Evolutionary conservation across 2,113 vertebrate genomes (phyloP).

Genomic region (Nycticebus coucang): DNA sequence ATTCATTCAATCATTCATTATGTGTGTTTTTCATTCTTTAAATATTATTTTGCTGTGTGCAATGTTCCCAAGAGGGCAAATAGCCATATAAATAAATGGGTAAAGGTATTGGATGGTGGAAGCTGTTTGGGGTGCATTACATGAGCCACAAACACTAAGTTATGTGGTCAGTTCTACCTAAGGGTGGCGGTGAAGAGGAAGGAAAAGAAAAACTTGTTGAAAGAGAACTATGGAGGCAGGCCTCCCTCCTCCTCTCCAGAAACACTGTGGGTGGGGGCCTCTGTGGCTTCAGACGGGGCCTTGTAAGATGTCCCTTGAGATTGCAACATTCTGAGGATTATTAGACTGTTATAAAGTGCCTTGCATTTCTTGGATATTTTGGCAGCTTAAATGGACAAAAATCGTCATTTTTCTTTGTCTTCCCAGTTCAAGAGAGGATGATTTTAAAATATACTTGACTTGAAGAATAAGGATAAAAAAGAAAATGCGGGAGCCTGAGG

Average conservation of each 20-base stretch:
- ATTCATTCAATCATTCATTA: not conserved
- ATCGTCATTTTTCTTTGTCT: not conserved
- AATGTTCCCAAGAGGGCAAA: not conserved
- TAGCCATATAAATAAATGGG: not conserved
- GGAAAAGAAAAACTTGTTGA: not conserved
- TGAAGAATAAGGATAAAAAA: conserved; percentile 41
- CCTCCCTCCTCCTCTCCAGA: accelerated
- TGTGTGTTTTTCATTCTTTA: not conserved
- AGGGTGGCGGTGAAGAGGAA: too few relatives aligned
- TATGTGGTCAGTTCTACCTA: not conserved
- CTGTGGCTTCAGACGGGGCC: not conserved
- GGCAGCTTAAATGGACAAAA: not conserved
- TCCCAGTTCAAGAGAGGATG: conserved; percentile 31
- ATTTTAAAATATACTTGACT: conserved; percentile 61
- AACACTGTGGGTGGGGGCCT: not conserved
- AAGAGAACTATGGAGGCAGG: not conserved
- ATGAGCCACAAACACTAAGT: not conserved
- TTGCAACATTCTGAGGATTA: not conserved
- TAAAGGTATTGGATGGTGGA: not conserved
- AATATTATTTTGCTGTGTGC: not conserved
- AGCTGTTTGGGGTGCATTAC: accelerated
- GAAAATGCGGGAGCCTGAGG: conserved; percentile 32
- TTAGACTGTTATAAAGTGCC: not conserved
- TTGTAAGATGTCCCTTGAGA: not conserved
- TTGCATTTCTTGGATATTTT: not conserved